Evolutionary conservation across 2,888 invertebrate species (phyloP).

Genomic region (Eupithecia subumbrata): DNA sequence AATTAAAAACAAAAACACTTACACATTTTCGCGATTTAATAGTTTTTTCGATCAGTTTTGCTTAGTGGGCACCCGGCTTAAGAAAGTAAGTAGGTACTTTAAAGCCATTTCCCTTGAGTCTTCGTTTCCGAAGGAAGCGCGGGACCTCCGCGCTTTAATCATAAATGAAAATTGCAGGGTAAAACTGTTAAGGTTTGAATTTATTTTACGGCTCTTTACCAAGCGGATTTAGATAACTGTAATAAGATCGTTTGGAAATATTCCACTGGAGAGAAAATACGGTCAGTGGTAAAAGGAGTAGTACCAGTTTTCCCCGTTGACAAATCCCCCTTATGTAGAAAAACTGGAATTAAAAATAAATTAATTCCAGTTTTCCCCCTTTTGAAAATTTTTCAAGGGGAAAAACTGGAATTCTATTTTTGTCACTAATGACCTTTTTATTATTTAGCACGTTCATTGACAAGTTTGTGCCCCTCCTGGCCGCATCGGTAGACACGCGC

Average conservation of each 20-base stretch:
- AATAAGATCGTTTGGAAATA: constrained; percentile 23
- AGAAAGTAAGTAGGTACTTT: constrained; percentile 34
- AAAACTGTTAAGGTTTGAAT: constrained; percentile 45
- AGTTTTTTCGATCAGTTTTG: not conserved
- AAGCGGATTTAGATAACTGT: constrained; percentile 26
- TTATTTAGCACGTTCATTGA: not conserved
- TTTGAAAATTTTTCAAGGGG: no score
- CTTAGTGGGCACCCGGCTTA: not conserved
- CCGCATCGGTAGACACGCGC: no score
- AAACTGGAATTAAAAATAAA: no score
- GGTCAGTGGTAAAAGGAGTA: not conserved
- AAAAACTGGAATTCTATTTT: no score
- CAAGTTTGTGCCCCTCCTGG: no score
- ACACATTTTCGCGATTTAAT: not conserved
- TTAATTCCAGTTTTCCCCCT: no score
- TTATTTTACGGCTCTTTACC: constrained; percentile 35
- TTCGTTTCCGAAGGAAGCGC: constrained; percentile 69
- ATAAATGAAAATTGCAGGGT: constrained; percentile 64
- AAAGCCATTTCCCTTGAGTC: constrained; percentile 63
- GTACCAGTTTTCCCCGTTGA: no score
- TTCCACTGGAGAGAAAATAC: not conserved
- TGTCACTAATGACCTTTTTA: not conserved
- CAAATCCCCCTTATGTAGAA: no score
- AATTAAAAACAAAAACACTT: no score
- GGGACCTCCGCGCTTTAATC: constrained; percentile 66